phyloP scores from a whole-genome alignment of 2,888 invertebrate genomes.

The Cheilosia vernalis region DNA sequence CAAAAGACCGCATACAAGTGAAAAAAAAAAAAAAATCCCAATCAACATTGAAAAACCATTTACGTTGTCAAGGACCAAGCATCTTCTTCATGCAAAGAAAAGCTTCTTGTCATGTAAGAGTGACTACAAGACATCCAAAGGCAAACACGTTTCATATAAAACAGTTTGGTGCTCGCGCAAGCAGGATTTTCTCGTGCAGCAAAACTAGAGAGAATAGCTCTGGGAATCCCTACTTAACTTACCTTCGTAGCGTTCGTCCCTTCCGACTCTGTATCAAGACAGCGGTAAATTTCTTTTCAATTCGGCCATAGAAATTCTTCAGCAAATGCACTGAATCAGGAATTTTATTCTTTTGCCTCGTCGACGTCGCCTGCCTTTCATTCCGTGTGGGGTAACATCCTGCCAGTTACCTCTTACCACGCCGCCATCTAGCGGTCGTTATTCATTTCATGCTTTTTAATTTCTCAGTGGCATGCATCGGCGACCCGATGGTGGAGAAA shows the following conservation, averaged over 20 bases:
- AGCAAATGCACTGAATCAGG: constrained; percentile 68
- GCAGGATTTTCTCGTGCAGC: constrained; percentile 26
- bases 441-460: constrained; percentile 74
- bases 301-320: constrained; percentile 63
- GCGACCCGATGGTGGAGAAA: constrained; percentile 58
- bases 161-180: constrained; percentile 46
- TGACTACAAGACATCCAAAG: constrained; percentile 39
- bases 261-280: not conserved
- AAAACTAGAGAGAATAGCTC: constrained; percentile 15
- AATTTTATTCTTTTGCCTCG: constrained; percentile 24
- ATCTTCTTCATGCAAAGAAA: constrained; percentile 13
- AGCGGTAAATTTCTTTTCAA: constrained; percentile 71
- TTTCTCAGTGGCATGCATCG: constrained; percentile 71
- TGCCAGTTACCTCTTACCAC: not conserved
- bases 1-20: not conserved
- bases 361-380: constrained; percentile 23
- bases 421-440: constrained; percentile 50
- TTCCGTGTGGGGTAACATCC: constrained; percentile 53
- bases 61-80: constrained; percentile 56
- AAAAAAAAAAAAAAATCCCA: constrained; percentile 10
- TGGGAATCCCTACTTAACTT: constrained; percentile 33
- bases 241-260: constrained; percentile 4
- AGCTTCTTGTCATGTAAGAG: constrained; percentile 46
- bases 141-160: constrained; percentile 44
- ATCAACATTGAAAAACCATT: constrained; percentile 57